A percentile compares a stretch with the other conserved stretches of the same genome.
Evolutionary conservation across 2,797 vertebrate species (phyloP).

Genomic region (Gymnothorax javanicus): DNA sequence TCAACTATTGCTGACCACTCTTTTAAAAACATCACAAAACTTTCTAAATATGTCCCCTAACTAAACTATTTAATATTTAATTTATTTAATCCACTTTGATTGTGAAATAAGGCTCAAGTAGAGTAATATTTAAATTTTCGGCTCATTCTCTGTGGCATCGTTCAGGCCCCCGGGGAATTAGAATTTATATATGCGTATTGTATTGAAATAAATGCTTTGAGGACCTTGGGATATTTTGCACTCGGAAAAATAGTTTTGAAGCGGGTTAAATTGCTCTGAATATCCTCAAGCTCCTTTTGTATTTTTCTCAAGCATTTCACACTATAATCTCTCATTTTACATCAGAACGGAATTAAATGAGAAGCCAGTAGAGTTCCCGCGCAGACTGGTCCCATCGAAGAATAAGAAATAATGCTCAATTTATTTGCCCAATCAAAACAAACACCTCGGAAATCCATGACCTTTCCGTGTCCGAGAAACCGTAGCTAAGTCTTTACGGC

Average conservation of each 20-base stretch:
- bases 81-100: neutral
- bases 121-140: neutral
- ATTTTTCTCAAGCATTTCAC: neutral
- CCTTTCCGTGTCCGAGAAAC: neutral
- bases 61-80: neutral
- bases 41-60: neutral
- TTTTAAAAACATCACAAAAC: neutral
- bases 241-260: neutral
- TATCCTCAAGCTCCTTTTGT: neutral
- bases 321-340: neutral
- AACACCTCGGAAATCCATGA: constrained; percentile 7
- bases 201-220: constrained; percentile 6
- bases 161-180: neutral
- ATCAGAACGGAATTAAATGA: neutral
- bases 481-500: neutral
- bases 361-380: neutral
- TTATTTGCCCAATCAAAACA: neutral
- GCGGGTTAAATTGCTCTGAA: neutral
- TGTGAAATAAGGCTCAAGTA: neutral
- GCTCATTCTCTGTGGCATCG: neutral
- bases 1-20: neutral
- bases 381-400: neutral
- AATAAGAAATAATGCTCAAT: neutral
- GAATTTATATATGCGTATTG: constrained; percentile 13
- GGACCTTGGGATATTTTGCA: neutral